These are phyloP conservation scores for Nebria brevicollis DNA, from an alignment of 2,888 invertebrate species.

Conservation along the genomic window DNA sequence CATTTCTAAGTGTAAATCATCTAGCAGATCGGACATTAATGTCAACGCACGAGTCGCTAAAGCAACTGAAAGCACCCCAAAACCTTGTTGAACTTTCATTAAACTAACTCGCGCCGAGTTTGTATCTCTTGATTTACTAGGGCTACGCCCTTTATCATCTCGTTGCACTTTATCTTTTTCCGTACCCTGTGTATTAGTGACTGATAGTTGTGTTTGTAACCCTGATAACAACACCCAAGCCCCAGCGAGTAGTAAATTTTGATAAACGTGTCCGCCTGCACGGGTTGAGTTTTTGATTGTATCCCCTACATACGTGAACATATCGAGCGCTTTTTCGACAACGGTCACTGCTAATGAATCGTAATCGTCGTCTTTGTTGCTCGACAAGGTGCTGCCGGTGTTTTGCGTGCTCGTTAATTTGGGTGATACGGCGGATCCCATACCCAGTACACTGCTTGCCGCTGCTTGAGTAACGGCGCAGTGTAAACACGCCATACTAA, in stretches of 20 bases:
- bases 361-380: conserved; percentile 74
- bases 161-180: conserved; percentile 62
- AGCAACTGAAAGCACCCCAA: conserved; percentile 90
- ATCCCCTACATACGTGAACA: conserved; percentile 83
- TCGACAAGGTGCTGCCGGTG: conserved; percentile 53
- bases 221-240: conserved; percentile 90
- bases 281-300: conserved; percentile 86
- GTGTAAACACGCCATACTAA: conserved; percentile 86
- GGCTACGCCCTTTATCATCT: conserved; percentile 70
- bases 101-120: conserved; percentile 72
- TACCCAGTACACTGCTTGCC: conserved; percentile 69
- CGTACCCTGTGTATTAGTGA: conserved; percentile 65
- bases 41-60: conserved; percentile 86
- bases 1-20: conserved; percentile 81
- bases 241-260: conserved; percentile 89
- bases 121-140: conserved; percentile 68
- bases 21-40: conserved; percentile 76
- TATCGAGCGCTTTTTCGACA: conserved; percentile 88
- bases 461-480: conserved; percentile 80
- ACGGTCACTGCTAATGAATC: conserved; percentile 84
- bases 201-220: conserved; percentile 82
- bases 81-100: conserved; percentile 85
- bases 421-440: conserved; percentile 68
- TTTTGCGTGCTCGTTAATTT: conserved; percentile 64
- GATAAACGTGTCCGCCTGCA: conserved; percentile 86